A percentile compares a stretch with the other conserved stretches of the same genome.
These are phyloP conservation scores for Tenthredo mesomela DNA, from an alignment of 2,888 invertebrate genomes.

Conservation along the genomic window DNA sequence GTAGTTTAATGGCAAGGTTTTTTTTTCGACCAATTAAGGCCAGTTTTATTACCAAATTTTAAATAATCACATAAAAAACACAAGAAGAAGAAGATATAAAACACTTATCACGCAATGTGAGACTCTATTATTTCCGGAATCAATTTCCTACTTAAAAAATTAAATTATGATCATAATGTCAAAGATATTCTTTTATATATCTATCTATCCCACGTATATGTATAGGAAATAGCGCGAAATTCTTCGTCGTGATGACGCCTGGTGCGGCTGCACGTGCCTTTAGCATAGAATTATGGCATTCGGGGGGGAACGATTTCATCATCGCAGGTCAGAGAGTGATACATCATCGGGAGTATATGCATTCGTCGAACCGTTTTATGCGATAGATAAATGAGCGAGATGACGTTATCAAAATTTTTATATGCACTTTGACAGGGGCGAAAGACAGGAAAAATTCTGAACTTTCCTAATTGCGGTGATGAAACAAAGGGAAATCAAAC, in stretches of 20 bases:
- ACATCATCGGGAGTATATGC: conserved; percentile 48
- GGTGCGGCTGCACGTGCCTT: conserved; percentile 23
- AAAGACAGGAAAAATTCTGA: neutral
- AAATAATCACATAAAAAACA: neutral
- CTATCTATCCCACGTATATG: neutral
- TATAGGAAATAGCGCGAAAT: neutral
- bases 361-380: conserved; percentile 7
- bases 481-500: neutral
- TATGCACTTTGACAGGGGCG: neutral
- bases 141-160: neutral
- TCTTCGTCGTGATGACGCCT: neutral
- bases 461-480: no score
- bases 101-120: neutral
- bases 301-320: conserved; percentile 56
- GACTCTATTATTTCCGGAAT: neutral
- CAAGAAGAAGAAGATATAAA: neutral
- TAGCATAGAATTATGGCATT: conserved; percentile 37
- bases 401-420: neutral
- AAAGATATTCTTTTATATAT: neutral
- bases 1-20: neutral
- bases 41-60: neutral
- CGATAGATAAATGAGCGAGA: neutral
- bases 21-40: neutral
- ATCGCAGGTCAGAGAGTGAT: conserved; percentile 56
- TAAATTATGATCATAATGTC: neutral